Conservation (phyloP, 64 coral and sea anemone species). For the Pocillopora verrucosa region DNA sequence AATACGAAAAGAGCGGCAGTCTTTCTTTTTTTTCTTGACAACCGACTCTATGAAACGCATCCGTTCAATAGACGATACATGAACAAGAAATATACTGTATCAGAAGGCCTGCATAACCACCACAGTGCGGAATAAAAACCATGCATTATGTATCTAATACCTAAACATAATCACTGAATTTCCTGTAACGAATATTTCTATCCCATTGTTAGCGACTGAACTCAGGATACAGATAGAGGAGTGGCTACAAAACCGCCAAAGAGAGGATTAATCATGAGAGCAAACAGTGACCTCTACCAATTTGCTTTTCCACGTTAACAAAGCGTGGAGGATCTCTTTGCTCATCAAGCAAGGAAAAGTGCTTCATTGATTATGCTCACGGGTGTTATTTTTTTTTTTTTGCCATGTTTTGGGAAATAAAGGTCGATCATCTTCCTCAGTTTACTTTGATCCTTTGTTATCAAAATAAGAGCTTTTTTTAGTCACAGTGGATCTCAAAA, state of each 20-base stretch:
- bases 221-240: neutral
- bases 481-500: no score
- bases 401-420: neutral
- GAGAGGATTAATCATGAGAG: neutral
- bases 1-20: no score
- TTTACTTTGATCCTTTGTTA: neutral
- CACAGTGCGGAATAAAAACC: no score
- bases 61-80: no score
- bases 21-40: no score
- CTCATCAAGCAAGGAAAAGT: neutral
- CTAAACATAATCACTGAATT: no score
- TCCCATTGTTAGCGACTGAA: neutral
- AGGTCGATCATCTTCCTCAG: neutral
- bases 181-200: neutral
- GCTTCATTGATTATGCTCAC: neutral
- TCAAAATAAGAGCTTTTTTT: neutral
- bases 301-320: neutral
- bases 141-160: no score
- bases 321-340: no score
- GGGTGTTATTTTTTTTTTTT: neutral
- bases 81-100: no score
- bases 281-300: neutral
- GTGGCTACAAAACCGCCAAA: neutral
- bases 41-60: no score
- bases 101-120: no score